Percentiles rank a stretch among this genome's conserved stretches.
Conservation (phyloP, 2,888 invertebrate genomes). For the Hirtodrosophila histrioides region DNA sequence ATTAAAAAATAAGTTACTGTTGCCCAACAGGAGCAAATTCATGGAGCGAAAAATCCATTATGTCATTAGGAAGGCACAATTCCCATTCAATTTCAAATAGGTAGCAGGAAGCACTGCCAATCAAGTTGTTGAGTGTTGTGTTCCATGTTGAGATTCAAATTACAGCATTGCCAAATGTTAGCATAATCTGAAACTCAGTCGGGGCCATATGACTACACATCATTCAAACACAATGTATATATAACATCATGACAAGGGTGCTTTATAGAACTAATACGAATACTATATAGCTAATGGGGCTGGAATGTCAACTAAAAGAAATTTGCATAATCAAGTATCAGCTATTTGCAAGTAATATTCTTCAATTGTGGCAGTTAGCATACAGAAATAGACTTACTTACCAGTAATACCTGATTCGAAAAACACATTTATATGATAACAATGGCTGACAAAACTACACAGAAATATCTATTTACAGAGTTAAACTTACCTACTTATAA, state of each 20-base stretch:
- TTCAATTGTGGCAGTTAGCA: too few species aligned
- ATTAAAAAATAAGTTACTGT: conserved; percentile 83
- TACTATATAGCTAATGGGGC: conserved; percentile 11
- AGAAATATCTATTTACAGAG: too few species aligned
- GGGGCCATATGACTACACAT: conserved; percentile 20
- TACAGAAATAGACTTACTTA: too few species aligned
- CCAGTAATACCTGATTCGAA: too few species aligned
- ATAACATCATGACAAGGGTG: conserved; percentile 32
- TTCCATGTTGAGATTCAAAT: conserved; percentile 70
- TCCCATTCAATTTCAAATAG: conserved; percentile 41
- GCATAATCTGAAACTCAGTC: conserved; percentile 60
- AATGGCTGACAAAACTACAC: too few species aligned
- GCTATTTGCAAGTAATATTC: too few species aligned
- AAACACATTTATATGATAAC: too few species aligned
- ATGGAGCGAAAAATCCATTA: conserved; percentile 73
- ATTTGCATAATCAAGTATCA: conserved; percentile 10
- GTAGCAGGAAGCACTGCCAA: conserved; percentile 54
- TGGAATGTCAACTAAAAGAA: conserved; percentile 33
- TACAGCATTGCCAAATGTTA: conserved; percentile 64
- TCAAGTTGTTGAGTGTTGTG: conserved; percentile 42
- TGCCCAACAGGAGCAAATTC: conserved; percentile 61
- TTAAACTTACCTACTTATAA: too few species aligned
- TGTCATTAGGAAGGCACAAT: conserved; percentile 73
- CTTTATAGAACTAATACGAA: conserved; percentile 14
- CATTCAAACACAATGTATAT: background rate